These are phyloP conservation scores for Rhinoraja longicauda DNA, from an alignment of 2,797 vertebrate species.

Conservation along the genomic window DNA sequence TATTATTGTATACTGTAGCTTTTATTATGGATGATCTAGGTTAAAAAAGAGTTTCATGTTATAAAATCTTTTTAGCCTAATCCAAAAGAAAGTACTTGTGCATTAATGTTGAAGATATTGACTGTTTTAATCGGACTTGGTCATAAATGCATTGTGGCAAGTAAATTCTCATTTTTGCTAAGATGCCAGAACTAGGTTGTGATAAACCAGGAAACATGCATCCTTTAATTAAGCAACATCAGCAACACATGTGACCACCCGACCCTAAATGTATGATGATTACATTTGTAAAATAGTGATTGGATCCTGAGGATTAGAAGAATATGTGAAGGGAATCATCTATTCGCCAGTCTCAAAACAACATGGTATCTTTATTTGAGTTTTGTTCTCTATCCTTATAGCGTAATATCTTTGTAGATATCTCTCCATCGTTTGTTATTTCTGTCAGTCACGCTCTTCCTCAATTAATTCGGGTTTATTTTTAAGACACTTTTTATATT, in stretches of 20 bases:
- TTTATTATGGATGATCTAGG: neutral
- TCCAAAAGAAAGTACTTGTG: neutral
- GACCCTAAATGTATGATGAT: neutral
- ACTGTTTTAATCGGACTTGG: neutral
- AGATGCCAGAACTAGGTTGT: neutral
- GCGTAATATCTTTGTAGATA: neutral
- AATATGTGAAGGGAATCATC: neutral
- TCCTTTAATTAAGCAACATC: neutral
- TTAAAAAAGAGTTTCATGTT: neutral
- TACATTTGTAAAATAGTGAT: neutral
- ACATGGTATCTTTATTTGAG: neutral
- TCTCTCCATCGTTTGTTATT: neutral
- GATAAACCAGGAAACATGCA: neutral
- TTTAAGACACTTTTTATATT: neutral
- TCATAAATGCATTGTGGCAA: neutral
- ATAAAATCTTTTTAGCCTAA: neutral
- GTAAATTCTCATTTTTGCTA: slow-evolving; percentile 1
- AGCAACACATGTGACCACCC: neutral
- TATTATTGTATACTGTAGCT: neutral
- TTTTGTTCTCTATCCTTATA: neutral
- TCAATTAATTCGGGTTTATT: neutral
- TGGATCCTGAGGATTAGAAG: neutral
- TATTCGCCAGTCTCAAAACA: neutral
- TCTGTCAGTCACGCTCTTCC: neutral
- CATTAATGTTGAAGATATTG: neutral